Evolutionary conservation across 2,888 invertebrate genomes (phyloP), one percentile per base, ranked within the genome.

Genomic region (Cephus pygmeus): DNA sequence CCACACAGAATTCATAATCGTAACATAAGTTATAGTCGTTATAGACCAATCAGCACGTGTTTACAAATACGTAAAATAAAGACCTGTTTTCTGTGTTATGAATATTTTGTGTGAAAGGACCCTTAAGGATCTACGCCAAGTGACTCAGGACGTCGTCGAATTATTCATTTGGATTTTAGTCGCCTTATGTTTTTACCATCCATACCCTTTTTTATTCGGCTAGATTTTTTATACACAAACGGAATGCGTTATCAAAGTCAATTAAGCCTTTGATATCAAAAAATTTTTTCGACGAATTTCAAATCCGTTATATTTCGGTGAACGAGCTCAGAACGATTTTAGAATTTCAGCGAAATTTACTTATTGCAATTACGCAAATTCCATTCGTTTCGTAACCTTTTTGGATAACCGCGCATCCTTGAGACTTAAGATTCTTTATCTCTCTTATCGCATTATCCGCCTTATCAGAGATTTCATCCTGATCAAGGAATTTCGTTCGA

Each of bases 211-310:
- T 56, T 23, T 15, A 15, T 56, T 23, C 23, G 23, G 56, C 56
- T 71, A 79, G 77, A 81, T 79, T 79, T 76, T 34, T 36, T 9
- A 73, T 73, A 71, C 74, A 78, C 78, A 83, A 83, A 83, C 81
- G 33, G 83, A 83, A 83, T 83, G n/a, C 68, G 69, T 83, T 83
- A 83, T 76, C 75, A 83, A 73, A 73, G 30, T 12, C 69, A 35
- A 31, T 36, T 12, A 36, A 36, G 12, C 0, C 36, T 36, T 36
- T 36, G 12, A 15, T 73, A 40, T 77, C 79, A 79, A 81, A 80
- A 79, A 15, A 23, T 23, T 23, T 56, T 56, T 56, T 56, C 56
- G 1, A 56, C 23, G 2, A 23, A 56, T 9, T 56, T 56, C 9
- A 23, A 23, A 56, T 56, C 9, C 23, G 23, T 56, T 23, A 56